These are phyloP conservation scores for Tachysurus vachellii DNA, from an alignment of 2,113 vertebrate species.

Conservation along the genomic window DNA sequence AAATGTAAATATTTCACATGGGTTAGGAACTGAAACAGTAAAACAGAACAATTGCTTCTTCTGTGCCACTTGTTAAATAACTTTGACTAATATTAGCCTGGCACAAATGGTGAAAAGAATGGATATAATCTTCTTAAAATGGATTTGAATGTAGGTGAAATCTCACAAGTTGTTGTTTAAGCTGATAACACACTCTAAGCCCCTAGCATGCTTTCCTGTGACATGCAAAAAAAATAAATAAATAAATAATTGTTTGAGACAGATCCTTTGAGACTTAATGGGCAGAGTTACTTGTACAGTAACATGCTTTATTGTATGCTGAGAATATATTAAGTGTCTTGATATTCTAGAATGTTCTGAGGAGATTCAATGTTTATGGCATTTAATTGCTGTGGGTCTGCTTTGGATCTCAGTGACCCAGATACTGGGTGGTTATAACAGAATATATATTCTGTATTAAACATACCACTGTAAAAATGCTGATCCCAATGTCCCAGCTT, in stretches of 20 bases:
- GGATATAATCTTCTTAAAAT: constrained; percentile 24
- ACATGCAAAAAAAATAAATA: background rate
- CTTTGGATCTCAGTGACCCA: constrained; percentile 38
- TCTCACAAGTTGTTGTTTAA: constrained; percentile 29
- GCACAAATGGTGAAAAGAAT: constrained; percentile 4
- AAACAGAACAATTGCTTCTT: background rate
- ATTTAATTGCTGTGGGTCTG: constrained; percentile 40
- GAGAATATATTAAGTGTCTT: constrained; percentile 16
- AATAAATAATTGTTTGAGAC: background rate
- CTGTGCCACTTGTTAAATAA: background rate
- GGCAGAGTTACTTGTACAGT: background rate
- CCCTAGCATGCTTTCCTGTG: background rate
- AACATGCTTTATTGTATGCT: background rate
- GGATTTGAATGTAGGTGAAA: background rate
- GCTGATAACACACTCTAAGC: constrained; percentile 13
- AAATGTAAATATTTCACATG: too few relatives aligned
- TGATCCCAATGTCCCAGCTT: background rate
- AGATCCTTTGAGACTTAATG: background rate
- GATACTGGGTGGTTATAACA: constrained; percentile 20
- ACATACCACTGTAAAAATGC: background rate
- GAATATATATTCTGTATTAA: background rate
- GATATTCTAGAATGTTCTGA: constrained; percentile 39
- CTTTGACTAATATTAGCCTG: background rate
- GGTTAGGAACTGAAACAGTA: background rate
- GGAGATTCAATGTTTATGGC: constrained; percentile 32